phyloP scores from a whole-genome alignment of 2,888 invertebrate species.

The Macropis europaea region DNA sequence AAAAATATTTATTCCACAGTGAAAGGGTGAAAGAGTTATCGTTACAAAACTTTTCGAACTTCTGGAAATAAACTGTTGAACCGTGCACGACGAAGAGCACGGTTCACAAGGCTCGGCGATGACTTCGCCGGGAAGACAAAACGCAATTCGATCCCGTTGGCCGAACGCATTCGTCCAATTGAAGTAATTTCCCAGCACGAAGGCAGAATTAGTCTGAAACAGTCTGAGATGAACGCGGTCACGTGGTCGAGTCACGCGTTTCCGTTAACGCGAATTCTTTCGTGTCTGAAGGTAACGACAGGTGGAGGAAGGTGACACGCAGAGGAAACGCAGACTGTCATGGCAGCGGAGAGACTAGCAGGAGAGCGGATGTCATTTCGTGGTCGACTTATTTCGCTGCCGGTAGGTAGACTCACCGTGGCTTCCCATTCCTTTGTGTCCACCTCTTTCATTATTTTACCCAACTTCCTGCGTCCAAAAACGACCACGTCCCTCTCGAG shows the following conservation, averaged over 20 bases:
- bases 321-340: slow-evolving; percentile 55
- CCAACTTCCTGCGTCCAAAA: slow-evolving; percentile 70
- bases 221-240: neutral
- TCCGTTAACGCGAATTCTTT: slow-evolving; percentile 34
- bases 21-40: too few species aligned
- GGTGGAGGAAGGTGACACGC: slow-evolving; percentile 60
- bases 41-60: too few species aligned
- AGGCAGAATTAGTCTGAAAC: neutral
- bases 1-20: too few species aligned
- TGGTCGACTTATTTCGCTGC: slow-evolving; percentile 77
- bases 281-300: slow-evolving; percentile 54
- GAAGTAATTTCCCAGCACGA: neutral
- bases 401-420: slow-evolving; percentile 43
- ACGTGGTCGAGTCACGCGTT: neutral
- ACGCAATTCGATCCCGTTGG: neutral
- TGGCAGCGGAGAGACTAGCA: slow-evolving; percentile 37
- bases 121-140: neutral
- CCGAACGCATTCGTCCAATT: slow-evolving; percentile 1
- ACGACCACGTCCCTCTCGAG: slow-evolving; percentile 29
- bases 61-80: too few species aligned
- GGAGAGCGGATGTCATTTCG: slow-evolving; percentile 78
- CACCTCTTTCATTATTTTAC: slow-evolving; percentile 68
- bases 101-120: neutral
- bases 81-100: neutral
- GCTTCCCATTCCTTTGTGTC: slow-evolving; percentile 73